Conservation (phyloP, 2,888 invertebrate genomes). For the Odontomyia ornata region DNA sequence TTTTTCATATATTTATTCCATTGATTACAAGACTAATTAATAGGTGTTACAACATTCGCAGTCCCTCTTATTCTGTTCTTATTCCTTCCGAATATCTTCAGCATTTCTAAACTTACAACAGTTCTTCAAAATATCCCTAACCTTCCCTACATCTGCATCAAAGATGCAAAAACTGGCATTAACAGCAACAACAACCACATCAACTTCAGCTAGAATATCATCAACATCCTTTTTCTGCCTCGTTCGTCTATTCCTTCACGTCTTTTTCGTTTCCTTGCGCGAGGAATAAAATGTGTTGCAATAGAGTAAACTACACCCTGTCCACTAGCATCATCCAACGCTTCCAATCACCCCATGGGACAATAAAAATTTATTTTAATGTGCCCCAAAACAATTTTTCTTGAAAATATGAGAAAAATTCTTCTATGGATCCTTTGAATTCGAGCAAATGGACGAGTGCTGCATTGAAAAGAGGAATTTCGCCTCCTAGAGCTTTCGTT, state of each 20-base stretch:
- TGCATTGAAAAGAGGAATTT: background rate
- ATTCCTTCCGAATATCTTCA: background rate
- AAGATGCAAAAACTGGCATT: background rate
- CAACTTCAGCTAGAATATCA: constrained; percentile 41
- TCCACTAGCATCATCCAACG: constrained; percentile 30
- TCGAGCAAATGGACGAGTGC: background rate
- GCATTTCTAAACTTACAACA: background rate
- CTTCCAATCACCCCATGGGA: constrained; percentile 39
- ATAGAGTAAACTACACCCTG: constrained; percentile 38
- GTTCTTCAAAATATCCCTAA: background rate
- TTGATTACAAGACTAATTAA: too few species aligned
- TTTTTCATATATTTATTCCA: too few species aligned
- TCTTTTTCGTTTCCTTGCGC: background rate
- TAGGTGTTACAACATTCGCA: too few species aligned
- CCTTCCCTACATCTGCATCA: constrained; percentile 6
- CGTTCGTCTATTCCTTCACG: too few species aligned
- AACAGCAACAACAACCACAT: background rate
- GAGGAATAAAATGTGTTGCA: background rate
- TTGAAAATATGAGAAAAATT: constrained; percentile 47
- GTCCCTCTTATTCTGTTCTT: too few species aligned
- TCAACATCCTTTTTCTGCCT: background rate
- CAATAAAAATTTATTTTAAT: constrained; percentile 51
- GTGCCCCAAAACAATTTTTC: constrained; percentile 49
- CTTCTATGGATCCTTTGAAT: background rate
- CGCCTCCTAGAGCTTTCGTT: background rate